Evolutionary conservation across 2,888 invertebrate species (phyloP).

Genomic region (Cloeon dipterum): DNA sequence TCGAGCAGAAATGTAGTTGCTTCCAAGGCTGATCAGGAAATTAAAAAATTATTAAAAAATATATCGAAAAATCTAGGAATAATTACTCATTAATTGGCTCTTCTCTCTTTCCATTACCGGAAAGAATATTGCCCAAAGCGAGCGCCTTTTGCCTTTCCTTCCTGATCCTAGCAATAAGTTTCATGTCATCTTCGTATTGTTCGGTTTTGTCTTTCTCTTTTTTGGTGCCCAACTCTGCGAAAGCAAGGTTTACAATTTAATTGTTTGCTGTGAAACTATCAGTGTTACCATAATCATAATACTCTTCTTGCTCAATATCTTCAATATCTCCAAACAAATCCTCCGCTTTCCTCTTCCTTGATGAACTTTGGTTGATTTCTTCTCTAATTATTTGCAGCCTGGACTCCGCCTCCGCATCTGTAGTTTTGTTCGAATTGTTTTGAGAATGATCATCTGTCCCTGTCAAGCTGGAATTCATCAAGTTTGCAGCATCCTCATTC

Average conservation of each 20-base stretch:
- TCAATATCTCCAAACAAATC: constrained; percentile 52
- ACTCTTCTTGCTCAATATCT: constrained; percentile 40
- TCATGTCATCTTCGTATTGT: not conserved
- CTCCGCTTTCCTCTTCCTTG: constrained; percentile 12
- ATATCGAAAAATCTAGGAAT: not conserved
- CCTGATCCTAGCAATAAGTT: not conserved
- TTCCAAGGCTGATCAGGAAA: not conserved
- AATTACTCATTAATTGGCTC: not conserved
- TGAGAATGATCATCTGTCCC: too few relatives aligned
- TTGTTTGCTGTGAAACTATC: too few relatives aligned
- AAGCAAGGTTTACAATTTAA: too few relatives aligned
- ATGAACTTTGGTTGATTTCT: too few relatives aligned
- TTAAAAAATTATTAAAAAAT: constrained; percentile 2
- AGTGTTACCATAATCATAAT: too few relatives aligned
- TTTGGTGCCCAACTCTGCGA: not conserved
- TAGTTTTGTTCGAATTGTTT: too few relatives aligned
- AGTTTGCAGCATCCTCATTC: too few relatives aligned
- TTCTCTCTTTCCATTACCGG: not conserved
- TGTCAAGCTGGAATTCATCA: too few relatives aligned
- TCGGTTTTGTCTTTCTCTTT: not conserved
- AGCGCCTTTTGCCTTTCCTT: not conserved
- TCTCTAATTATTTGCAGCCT: too few relatives aligned
- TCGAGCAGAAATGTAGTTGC: constrained; percentile 9
- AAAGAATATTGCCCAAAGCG: not conserved
- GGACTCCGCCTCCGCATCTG: too few relatives aligned